Conservation (phyloP, 1,140 invertebrate genomes). For the Zaprionus capensis region DNA sequence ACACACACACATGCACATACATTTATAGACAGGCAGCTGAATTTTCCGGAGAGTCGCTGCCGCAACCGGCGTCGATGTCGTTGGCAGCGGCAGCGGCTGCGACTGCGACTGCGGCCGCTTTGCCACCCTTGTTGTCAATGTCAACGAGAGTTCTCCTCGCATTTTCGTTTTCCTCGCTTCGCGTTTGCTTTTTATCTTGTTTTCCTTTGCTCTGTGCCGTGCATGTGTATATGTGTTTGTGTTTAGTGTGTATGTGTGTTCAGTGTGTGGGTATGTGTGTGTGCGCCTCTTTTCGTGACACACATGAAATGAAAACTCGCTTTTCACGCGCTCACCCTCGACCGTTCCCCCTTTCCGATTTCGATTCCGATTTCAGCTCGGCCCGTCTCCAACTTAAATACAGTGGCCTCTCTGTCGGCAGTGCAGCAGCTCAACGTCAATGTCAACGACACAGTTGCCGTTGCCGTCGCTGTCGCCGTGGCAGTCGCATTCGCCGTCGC, state of each 20-base stretch:
- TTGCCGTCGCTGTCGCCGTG: not conserved
- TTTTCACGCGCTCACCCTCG: conserved; percentile 26
- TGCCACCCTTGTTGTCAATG: conserved; percentile 38
- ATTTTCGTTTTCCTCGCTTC: conserved; percentile 28
- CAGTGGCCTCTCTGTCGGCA: not conserved
- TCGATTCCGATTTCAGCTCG: not conserved
- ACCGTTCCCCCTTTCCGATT: not conserved
- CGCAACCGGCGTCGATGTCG: not conserved
- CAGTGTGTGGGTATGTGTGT: not conserved
- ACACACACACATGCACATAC: conserved; percentile 1
- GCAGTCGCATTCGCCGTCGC: conserved; percentile 14
- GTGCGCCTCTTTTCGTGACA: conserved; percentile 21
- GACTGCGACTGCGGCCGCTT: not conserved
- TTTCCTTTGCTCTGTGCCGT: not conserved
- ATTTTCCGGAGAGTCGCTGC: conserved; percentile 39
- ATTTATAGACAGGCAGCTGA: conserved; percentile 34
- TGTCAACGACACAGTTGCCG: conserved; percentile 23
- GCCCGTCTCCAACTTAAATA: not conserved
- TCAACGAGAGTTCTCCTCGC: conserved; percentile 36
- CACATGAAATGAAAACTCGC: conserved; percentile 42
- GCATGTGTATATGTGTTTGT: not conserved
- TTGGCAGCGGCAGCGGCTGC: not conserved
- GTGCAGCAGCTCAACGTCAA: conserved; percentile 2
- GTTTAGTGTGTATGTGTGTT: not conserved
- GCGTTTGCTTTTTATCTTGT: conserved; percentile 23